Percentiles rank a stretch among this genome's conserved stretches.
Evolutionary conservation across 1,140 invertebrate species (phyloP).

Genomic region (Trachymyrmex septentrionalis): DNA sequence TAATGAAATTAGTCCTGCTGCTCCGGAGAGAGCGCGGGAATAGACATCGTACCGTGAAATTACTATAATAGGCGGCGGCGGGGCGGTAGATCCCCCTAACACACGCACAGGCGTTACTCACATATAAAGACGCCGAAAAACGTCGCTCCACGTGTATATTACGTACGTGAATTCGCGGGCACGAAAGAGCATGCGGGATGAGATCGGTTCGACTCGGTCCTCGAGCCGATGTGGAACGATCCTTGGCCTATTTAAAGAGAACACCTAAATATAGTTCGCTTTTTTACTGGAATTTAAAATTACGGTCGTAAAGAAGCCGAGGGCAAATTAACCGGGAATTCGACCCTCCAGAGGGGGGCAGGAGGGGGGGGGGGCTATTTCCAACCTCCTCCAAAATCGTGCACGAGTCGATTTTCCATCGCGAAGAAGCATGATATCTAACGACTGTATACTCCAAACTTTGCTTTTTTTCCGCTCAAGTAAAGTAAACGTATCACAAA

Average conservation of each 20-base stretch:
- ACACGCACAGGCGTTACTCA: slow-evolving; percentile 47
- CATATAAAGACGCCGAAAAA: slow-evolving; percentile 27
- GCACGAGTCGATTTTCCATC: slow-evolving; percentile 25
- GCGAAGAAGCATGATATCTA: background rate
- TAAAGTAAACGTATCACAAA: background rate
- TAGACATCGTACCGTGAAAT: slow-evolving; percentile 82
- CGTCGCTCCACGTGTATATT: slow-evolving; percentile 65
- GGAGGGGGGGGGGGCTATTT: slow-evolving; percentile 72
- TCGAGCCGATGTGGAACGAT: slow-evolving; percentile 65
- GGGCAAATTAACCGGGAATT: slow-evolving; percentile 81
- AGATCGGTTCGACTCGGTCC: slow-evolving; percentile 36
- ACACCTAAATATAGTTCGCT: slow-evolving; percentile 78
- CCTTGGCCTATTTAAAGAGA: slow-evolving; percentile 71
- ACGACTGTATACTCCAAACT: background rate
- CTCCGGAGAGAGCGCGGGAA: slow-evolving; percentile 75
- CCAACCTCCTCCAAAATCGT: slow-evolving; percentile 49
- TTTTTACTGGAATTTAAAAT: slow-evolving; percentile 80
- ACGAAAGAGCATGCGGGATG: slow-evolving; percentile 36
- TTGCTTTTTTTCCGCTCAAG: background rate
- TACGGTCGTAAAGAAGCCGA: slow-evolving; percentile 81
- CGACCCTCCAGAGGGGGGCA: slow-evolving; percentile 70
- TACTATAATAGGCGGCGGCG: slow-evolving; percentile 81
- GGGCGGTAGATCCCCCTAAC: slow-evolving; percentile 66
- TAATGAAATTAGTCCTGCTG: slow-evolving; percentile 84
- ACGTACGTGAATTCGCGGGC: slow-evolving; percentile 64